Conservation (phyloP, 1,140 invertebrate genomes). For the Camponotus vicinus region DNA sequence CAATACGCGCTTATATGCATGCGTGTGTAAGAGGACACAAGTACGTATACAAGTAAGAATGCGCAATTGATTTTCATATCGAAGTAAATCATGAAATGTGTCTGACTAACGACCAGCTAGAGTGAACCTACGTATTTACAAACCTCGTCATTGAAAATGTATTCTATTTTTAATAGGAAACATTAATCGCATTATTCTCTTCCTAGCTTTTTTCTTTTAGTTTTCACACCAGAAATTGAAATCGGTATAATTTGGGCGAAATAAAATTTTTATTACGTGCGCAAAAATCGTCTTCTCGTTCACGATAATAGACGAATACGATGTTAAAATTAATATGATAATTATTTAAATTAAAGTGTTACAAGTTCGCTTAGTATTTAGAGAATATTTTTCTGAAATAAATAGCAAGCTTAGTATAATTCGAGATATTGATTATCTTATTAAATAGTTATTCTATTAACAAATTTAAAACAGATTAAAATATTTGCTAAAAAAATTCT, state of each 20-base stretch:
- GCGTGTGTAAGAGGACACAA: conserved; percentile 3
- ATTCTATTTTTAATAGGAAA: conserved; percentile 78
- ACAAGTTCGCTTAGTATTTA: not conserved
- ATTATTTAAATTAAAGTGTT: not conserved
- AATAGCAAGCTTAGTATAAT: not conserved
- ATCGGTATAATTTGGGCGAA: not conserved
- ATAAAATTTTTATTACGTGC: not conserved
- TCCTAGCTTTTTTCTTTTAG: conserved; percentile 31
- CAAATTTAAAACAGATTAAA: not conserved
- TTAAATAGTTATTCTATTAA: conserved; percentile 3
- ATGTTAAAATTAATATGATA: not conserved
- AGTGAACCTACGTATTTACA: conserved; percentile 80
- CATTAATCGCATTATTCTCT: conserved; percentile 71
- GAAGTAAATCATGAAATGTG: conserved; percentile 41
- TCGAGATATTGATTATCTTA: not conserved
- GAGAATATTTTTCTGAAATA: not conserved
- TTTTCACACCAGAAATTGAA: conserved; percentile 21
- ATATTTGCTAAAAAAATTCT: not conserved
- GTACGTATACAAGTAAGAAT: conserved; percentile 4
- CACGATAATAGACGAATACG: not conserved
- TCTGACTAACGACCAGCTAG: conserved; percentile 79
- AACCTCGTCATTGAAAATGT: conserved; percentile 63
- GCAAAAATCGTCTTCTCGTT: not conserved
- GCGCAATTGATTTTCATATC: conserved; percentile 34
- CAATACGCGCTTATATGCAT: not conserved